A percentile compares a stretch with the other conserved stretches of the same genome.
phyloP scores from a whole-genome alignment of 2,888 invertebrate species.

The Alloplasta piceator region DNA sequence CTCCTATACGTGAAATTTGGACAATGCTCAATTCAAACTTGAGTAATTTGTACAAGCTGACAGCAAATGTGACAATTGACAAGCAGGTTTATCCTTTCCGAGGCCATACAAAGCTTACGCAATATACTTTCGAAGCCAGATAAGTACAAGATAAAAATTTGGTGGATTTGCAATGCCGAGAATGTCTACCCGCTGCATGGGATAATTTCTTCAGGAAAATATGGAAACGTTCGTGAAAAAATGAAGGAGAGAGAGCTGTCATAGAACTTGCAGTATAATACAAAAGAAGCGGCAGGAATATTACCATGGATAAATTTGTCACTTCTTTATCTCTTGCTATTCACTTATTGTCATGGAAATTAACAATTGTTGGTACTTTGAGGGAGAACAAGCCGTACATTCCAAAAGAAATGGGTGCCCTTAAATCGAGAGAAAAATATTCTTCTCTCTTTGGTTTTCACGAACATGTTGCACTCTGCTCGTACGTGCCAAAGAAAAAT shows the following conservation, averaged over 20 bases:
- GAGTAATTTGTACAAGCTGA: slow-evolving; percentile 70
- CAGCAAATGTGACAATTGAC: slow-evolving; percentile 73
- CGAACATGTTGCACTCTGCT: slow-evolving; percentile 45
- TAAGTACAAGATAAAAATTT: slow-evolving; percentile 73
- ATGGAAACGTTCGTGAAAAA: slow-evolving; percentile 67
- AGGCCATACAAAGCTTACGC: slow-evolving; percentile 72
- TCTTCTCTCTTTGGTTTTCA: slow-evolving; percentile 46
- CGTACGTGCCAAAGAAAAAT: slow-evolving; percentile 52
- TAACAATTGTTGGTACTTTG: slow-evolving; percentile 65
- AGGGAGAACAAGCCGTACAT: slow-evolving; percentile 64
- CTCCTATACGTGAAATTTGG: slow-evolving; percentile 69
- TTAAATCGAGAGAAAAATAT: slow-evolving; percentile 53
- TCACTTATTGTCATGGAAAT: slow-evolving; percentile 59
- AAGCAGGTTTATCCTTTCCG: slow-evolving; percentile 74
- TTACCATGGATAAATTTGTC: slow-evolving; percentile 70
- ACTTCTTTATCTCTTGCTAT: slow-evolving; percentile 66
- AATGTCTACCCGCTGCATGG: slow-evolving; percentile 70
- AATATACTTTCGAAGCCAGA: slow-evolving; percentile 72
- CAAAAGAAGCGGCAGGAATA: slow-evolving; percentile 71
- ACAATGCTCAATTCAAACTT: slow-evolving; percentile 74
- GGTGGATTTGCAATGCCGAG: slow-evolving; percentile 73
- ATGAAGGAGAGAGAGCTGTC: slow-evolving; percentile 71
- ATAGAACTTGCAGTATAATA: slow-evolving; percentile 71
- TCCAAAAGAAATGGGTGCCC: slow-evolving; percentile 61
- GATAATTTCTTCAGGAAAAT: slow-evolving; percentile 67